A percentile compares a stretch with the other conserved stretches of the same genome.
Conservation (phyloP, 2,888 invertebrate genomes). For the Strigamia maritima region DNA sequence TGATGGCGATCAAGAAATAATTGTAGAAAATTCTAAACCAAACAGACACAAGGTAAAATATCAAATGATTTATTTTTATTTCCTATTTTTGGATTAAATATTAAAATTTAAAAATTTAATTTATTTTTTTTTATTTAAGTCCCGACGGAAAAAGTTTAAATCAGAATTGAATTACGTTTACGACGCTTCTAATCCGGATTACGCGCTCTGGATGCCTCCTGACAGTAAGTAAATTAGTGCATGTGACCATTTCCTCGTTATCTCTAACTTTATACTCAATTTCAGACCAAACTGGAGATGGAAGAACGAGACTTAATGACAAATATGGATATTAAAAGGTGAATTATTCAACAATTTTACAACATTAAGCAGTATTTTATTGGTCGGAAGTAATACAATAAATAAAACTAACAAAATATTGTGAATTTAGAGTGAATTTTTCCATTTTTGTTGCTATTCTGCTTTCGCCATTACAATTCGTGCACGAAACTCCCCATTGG, state of each 20-base stretch:
- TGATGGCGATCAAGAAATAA: background rate
- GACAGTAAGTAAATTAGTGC: slow-evolving; percentile 46
- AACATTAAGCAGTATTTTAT: too few relatives aligned
- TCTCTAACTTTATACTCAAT: slow-evolving; percentile 16
- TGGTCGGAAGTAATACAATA: too few relatives aligned
- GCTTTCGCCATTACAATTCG: too few relatives aligned
- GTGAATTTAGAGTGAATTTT: too few relatives aligned
- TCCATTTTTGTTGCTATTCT: too few relatives aligned
- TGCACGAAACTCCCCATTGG: too few relatives aligned
- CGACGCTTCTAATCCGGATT: slow-evolving; percentile 57
- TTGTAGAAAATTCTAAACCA: background rate
- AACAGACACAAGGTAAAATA: background rate
- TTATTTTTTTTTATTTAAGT: background rate
- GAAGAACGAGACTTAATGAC: slow-evolving; percentile 70
- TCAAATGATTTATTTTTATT: background rate
- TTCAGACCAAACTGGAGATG: slow-evolving; percentile 70
- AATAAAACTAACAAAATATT: too few relatives aligned
- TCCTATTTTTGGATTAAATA: background rate
- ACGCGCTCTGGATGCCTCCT: slow-evolving; percentile 76
- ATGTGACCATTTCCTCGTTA: background rate
- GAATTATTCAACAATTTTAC: background rate
- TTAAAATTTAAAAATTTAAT: background rate
- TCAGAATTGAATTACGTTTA: slow-evolving; percentile 42
- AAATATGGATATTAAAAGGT: slow-evolving; percentile 67
- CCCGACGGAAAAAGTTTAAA: background rate